Base-by-base conservation (phyloP, 1,140 invertebrate species). In the Neotoxoptera formosana region DNA sequence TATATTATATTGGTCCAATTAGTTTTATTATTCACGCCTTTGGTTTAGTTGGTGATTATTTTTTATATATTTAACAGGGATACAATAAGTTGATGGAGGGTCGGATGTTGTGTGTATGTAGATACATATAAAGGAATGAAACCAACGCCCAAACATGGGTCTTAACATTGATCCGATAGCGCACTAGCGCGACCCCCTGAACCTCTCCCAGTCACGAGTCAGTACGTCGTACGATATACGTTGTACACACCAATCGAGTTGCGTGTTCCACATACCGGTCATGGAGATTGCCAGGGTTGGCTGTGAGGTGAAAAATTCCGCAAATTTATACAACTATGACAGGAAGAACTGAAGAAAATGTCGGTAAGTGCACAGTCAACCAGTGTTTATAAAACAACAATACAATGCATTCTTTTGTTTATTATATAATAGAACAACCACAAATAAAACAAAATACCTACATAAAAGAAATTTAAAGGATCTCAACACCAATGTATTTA, bases 81-180 rank as follows among this genome's bases (percentile, higher is more conserved):
- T 34, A 53, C 87, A 53, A 53, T 53, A 89, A 41, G 88, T 25
- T 21, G 11, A 76, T 76, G 30, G n/a, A 76, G 30, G 7, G n/a
- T 89, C 2, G n/a, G 30, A 23, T 90, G 88, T 56, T 36, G 34
- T 21, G 45, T 30, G 30, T 45, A 45, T 45, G 36, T 89, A 67
- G 60, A 30, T 60, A 67, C 90, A 76, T 41, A 67, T 41, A 34
- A 67, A 60, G 56, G 36, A 91, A 60, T 41, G 36, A 41, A 67
- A 91, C 90, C 90, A 91, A 91, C 90, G 90, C 90, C 90, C 90
- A 41, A 67, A 67, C 90, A 90, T 41, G 89, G 56, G 83, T 91
- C 90, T 91, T 91, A 91, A 91, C 90, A 91, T 91, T 45, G 90
- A 91, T 91, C 90, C 90, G 56, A 67, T 45, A 36, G 56, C 51